Conservation (phyloP, 2,888 invertebrate species). For the Synanthedon andrenaeformis region DNA sequence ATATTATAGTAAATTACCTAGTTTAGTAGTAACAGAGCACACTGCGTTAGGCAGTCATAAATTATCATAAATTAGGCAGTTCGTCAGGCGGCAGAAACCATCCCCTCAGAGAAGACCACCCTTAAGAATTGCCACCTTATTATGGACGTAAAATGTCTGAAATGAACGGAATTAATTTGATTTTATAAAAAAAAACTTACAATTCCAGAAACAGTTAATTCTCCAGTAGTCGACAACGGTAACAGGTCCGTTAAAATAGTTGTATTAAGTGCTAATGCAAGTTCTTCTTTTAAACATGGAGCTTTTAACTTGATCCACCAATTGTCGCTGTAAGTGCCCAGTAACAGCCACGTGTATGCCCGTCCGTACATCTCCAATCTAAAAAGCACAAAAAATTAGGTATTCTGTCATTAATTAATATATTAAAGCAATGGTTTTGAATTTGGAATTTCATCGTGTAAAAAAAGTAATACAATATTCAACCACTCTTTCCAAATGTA, state of each 20-base stretch:
- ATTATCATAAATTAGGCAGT: too few relatives aligned
- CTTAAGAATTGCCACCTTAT: too few relatives aligned
- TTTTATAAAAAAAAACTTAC: constrained; percentile 66
- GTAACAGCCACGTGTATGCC: constrained; percentile 95
- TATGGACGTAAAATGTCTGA: too few relatives aligned
- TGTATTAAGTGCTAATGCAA: constrained; percentile 85
- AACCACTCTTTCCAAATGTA: too few relatives aligned
- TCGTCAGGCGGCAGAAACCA: too few relatives aligned
- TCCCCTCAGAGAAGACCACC: too few relatives aligned
- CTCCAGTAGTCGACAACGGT: constrained; percentile 87
- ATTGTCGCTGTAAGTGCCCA: constrained; percentile 87
- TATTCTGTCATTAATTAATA: too few relatives aligned
- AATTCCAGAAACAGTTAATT: constrained; percentile 89
- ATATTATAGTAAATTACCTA: not conserved
- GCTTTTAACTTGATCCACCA: constrained; percentile 74
- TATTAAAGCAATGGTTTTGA: not conserved
- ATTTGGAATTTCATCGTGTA: not conserved
- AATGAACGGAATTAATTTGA: too few relatives aligned
- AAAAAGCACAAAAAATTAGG: constrained; percentile 1
- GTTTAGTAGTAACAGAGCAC: not conserved
- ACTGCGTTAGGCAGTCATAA: too few relatives aligned
- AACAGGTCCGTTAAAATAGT: constrained; percentile 89
- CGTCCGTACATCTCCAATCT: constrained; percentile 89
- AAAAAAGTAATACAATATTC: not conserved
- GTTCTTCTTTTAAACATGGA: constrained; percentile 79